These are phyloP conservation scores for Ephydatia muelleri DNA, from an alignment of 37 sponge, comb jelly and placozoan species.

Conservation along the genomic window DNA sequence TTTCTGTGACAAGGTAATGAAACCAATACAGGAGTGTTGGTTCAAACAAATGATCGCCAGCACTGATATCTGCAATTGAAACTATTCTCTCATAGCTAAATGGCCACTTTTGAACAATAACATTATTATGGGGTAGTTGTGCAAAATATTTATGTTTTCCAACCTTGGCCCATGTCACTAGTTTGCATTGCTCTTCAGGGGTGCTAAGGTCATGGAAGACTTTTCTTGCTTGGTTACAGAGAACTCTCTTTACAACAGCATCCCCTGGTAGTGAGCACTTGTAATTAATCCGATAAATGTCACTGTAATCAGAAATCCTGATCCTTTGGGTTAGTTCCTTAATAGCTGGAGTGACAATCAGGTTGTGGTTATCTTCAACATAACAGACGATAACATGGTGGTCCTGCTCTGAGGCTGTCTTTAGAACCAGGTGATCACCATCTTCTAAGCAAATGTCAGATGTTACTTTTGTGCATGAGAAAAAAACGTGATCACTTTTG, in stretches of 20 bases:
- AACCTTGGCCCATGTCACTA: slow-evolving; percentile 21
- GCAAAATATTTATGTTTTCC: slow-evolving; percentile 6
- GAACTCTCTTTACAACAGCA: not conserved
- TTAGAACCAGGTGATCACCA: slow-evolving; percentile 36
- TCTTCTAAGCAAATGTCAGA: slow-evolving; percentile 25
- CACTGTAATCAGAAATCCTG: not conserved
- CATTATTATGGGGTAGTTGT: not conserved
- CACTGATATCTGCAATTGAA: slow-evolving; percentile 11
- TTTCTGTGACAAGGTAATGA: slow-evolving; percentile 29
- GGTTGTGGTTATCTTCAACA: not conserved
- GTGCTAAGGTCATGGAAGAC: not conserved
- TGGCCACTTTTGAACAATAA: slow-evolving; percentile 39
- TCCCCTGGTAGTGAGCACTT: slow-evolving; percentile 6
- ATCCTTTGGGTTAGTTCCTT: not conserved
- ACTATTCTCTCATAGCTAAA: slow-evolving; percentile 13
- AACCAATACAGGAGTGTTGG: slow-evolving; percentile 19
- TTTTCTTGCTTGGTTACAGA: slow-evolving; percentile 14
- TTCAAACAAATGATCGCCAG: slow-evolving; percentile 37
- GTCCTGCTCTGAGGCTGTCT: not conserved
- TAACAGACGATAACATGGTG: not conserved
- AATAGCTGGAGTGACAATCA: not conserved
- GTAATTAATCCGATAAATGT: slow-evolving; percentile 41
- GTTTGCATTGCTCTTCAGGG: not conserved
- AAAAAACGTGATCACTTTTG: not conserved
- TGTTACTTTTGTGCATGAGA: slow-evolving; percentile 14